Percentiles rank a stretch among this genome's conserved stretches.
These are phyloP conservation scores for Tholera decimalis DNA, from an alignment of 2,888 invertebrate species.

Conservation along the genomic window DNA sequence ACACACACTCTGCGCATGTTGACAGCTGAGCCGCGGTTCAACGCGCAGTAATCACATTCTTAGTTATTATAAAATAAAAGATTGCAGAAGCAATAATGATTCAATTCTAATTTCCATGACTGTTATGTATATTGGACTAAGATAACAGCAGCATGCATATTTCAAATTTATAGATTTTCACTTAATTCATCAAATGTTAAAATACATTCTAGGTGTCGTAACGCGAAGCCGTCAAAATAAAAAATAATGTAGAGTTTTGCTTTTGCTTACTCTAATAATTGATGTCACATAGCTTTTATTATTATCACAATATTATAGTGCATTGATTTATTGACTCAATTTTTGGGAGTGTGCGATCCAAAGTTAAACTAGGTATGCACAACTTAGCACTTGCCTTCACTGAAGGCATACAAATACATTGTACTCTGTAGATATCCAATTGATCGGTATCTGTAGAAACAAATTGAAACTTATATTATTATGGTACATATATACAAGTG, in stretches of 20 bases:
- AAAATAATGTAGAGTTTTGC: constrained; percentile 59
- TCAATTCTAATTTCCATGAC: constrained; percentile 45
- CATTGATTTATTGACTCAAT: constrained; percentile 82
- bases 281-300: constrained; percentile 70
- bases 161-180: constrained; percentile 43
- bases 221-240: constrained; percentile 54
- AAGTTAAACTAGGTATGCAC: constrained; percentile 76
- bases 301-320: constrained; percentile 81
- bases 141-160: constrained; percentile 36
- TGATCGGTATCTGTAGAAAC: constrained; percentile 83
- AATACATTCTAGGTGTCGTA: constrained; percentile 37
- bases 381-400: constrained; percentile 84
- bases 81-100: constrained; percentile 32
- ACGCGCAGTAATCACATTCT: constrained; percentile 43
- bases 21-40: constrained; percentile 46
- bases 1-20: constrained; percentile 47
- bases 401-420: constrained; percentile 88
- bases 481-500: constrained; percentile 77
- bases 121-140: constrained; percentile 32
- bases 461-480: constrained; percentile 75
- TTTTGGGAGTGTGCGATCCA: constrained; percentile 84
- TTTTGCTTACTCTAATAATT: constrained; percentile 73
- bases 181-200: too few relatives aligned
- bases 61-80: constrained; percentile 24
- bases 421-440: constrained; percentile 86